Evolutionary conservation across 2,888 invertebrate species (phyloP).

Genomic region (Tuberolachnus salignus): DNA sequence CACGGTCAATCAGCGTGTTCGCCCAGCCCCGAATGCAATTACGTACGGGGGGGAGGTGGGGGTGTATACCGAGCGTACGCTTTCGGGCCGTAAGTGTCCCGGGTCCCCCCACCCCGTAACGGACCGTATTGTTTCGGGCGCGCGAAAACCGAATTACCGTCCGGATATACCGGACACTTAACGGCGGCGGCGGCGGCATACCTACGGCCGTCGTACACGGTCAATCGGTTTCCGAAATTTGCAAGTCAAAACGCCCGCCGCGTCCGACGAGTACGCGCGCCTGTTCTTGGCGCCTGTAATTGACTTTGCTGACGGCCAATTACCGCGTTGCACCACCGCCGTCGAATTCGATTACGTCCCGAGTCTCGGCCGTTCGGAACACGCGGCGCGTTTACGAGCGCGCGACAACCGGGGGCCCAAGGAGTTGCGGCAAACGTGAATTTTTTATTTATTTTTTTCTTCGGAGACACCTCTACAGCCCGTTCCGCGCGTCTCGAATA

Average conservation of each 20-base stretch:
- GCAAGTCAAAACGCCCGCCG: conserved; percentile 37
- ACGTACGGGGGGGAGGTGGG: no score
- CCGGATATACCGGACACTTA: no score
- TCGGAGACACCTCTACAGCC: no score
- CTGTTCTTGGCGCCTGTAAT: conserved; percentile 36
- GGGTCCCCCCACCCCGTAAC: neutral
- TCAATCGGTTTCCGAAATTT: conserved; percentile 39
- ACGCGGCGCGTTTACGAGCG: no score
- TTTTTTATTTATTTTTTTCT: no score
- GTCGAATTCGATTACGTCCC: neutral
- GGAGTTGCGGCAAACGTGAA: no score
- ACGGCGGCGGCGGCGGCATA: neutral
- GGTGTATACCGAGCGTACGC: no score
- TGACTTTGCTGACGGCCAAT: conserved; percentile 32
- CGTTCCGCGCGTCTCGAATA: no score
- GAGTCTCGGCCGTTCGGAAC: no score
- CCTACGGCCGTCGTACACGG: neutral
- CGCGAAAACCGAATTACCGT: neutral
- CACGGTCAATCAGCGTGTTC: neutral
- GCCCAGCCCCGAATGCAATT: no score
- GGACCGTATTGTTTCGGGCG: neutral
- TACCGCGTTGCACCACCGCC: neutral
- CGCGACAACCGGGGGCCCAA: no score
- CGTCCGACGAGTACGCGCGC: conserved; percentile 1
- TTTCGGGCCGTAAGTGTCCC: no score